Evolutionary conservation across 2,797 vertebrate genomes (phyloP).

Genomic region (Onychomys arenicola): DNA sequence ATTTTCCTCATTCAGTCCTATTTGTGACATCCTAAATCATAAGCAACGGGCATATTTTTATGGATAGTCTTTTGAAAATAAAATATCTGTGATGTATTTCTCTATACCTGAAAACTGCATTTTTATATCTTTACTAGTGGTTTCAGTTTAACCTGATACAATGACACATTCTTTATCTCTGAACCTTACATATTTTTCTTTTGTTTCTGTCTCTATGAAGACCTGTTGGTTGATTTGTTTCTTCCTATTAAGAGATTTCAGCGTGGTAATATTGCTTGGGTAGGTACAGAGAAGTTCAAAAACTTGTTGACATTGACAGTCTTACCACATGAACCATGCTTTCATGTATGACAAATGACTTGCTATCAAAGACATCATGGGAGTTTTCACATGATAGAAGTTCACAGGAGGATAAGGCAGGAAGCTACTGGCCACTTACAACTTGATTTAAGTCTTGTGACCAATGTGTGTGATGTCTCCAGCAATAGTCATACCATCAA

Average conservation of each 20-base stretch:
- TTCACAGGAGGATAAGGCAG: neutral
- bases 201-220: neutral
- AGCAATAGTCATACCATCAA: neutral
- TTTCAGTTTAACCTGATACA: constrained; percentile 8
- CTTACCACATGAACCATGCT: neutral
- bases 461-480: neutral
- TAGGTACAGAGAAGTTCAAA: neutral
- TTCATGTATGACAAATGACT: neutral
- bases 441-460: neutral
- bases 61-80: constrained; percentile 28
- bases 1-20: neutral
- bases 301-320: neutral
- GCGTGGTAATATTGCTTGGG: neutral
- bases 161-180: no score
- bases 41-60: constrained; percentile 19
- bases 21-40: neutral
- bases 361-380: neutral
- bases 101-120: neutral
- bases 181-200: no score
- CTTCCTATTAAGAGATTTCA: neutral
- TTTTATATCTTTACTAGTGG: constrained; percentile 33
- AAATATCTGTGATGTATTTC: constrained; percentile 8
- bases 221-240: neutral
- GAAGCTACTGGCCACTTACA: neutral
- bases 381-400: neutral